Evolutionary conservation across 1,140 invertebrate genomes (phyloP).

Genomic region (Zophobas morio): DNA sequence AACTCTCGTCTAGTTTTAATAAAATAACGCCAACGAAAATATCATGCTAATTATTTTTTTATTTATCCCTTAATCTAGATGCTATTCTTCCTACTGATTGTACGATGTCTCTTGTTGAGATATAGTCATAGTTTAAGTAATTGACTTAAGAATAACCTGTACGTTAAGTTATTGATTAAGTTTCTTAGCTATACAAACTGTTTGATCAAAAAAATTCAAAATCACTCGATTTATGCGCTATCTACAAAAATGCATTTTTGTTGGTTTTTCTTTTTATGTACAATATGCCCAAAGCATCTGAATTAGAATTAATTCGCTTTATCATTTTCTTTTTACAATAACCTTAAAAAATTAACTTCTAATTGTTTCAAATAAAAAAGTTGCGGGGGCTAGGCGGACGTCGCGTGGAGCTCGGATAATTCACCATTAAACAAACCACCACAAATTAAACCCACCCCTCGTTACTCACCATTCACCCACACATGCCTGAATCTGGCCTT

Average conservation of each 20-base stretch:
- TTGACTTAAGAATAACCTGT: slow-evolving; percentile 42
- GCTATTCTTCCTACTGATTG: slow-evolving; percentile 32
- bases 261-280: slow-evolving; percentile 45
- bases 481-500: no score
- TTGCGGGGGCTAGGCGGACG: not conserved
- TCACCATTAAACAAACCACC: not conserved
- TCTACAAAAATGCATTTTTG: slow-evolving; percentile 30
- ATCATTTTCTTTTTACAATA: slow-evolving; percentile 46
- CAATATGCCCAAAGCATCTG: slow-evolving; percentile 48
- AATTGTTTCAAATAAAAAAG: slow-evolving; percentile 21
- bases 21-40: slow-evolving; percentile 38
- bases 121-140: slow-evolving; percentile 33
- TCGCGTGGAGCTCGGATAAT: not conserved
- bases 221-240: slow-evolving; percentile 26
- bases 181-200: slow-evolving; percentile 36
- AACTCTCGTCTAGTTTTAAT: slow-evolving; percentile 22
- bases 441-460: no score
- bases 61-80: slow-evolving; percentile 20
- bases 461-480: no score
- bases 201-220: slow-evolving; percentile 18
- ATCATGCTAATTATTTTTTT: slow-evolving; percentile 26
- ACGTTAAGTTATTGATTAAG: slow-evolving; percentile 34
- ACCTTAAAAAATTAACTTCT: slow-evolving; percentile 34
- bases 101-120: slow-evolving; percentile 40
- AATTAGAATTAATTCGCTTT: slow-evolving; percentile 57